Evolutionary conservation across 2,113 vertebrate genomes (phyloP).

Genomic region (Geococcyx californianus): DNA sequence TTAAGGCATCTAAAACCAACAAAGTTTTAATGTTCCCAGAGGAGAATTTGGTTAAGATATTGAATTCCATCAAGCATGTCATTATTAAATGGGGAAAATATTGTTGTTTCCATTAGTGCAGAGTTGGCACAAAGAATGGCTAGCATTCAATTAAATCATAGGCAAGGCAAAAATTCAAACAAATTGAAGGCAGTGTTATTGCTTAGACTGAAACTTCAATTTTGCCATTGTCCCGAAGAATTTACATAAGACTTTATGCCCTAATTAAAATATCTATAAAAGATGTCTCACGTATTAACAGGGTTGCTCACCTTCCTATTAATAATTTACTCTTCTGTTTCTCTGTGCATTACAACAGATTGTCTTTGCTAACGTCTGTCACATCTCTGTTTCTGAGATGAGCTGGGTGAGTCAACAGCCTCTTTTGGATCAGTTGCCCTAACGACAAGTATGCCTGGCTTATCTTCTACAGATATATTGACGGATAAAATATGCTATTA

Average conservation of each 20-base stretch:
- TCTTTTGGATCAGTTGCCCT: not conserved
- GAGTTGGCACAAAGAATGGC: not conserved
- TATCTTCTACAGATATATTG: not conserved
- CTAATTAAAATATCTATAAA: conserved; percentile 27
- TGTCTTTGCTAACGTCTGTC: not conserved
- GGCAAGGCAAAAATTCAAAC: not conserved
- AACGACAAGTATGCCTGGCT: not conserved
- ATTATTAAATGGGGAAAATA: conserved; percentile 49
- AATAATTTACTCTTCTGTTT: conserved; percentile 2
- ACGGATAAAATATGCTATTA: conserved; percentile 25
- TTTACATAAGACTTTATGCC: conserved; percentile 12
- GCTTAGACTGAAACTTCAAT: not conserved
- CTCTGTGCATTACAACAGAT: not conserved
- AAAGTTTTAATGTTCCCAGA: conserved; percentile 30
- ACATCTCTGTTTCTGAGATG: not conserved
- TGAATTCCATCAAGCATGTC: conserved; percentile 21
- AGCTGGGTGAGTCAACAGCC: not conserved
- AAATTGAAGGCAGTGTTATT: not conserved
- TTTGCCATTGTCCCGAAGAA: conserved; percentile 5
- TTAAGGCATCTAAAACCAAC: conserved; percentile 12
- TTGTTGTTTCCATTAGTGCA: conserved; percentile 32
- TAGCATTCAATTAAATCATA: conserved; percentile 34
- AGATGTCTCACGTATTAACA: not conserved
- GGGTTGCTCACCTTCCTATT: not conserved
- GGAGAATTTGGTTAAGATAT: conserved; percentile 30